These are phyloP conservation scores for Drosophila acutilabella DNA, from an alignment of 2,888 invertebrate species.

Conservation along the genomic window DNA sequence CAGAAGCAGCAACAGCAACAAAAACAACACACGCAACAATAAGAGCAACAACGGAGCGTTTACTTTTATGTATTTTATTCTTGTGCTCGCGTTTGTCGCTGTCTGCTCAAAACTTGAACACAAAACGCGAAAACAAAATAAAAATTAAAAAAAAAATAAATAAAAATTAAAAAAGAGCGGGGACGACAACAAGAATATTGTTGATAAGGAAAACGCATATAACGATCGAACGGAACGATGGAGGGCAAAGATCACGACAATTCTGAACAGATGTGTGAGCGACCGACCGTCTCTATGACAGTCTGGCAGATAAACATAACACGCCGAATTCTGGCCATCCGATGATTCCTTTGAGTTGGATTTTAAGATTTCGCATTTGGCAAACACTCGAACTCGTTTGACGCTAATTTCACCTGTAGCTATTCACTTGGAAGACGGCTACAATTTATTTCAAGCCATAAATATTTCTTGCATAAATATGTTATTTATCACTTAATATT, in stretches of 20 bases:
- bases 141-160: neutral
- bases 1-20: conserved; percentile 18
- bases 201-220: conserved; percentile 62
- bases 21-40: conserved; percentile 22
- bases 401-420: conserved; percentile 46
- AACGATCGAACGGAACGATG: conserved; percentile 34
- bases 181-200: conserved; percentile 22
- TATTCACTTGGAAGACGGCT: conserved; percentile 4
- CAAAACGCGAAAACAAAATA: conserved; percentile 13
- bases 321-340: neutral
- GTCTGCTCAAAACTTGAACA: conserved; percentile 43
- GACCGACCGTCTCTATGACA: conserved; percentile 15
- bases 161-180: conserved; percentile 40
- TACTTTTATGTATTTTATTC: conserved; percentile 1
- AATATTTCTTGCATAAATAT: neutral
- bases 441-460: neutral
- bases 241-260: conserved; percentile 63
- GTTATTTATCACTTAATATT: conserved; percentile 11
- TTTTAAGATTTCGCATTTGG: conserved; percentile 1
- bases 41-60: conserved; percentile 14
- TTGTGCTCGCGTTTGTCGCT: conserved; percentile 36
- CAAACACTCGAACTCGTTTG: conserved; percentile 1
- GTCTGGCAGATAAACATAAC: conserved; percentile 18
- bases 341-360: neutral
- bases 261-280: conserved; percentile 29